These are phyloP conservation scores for Ellobius talpinus DNA, from an alignment of 2,113 vertebrate genomes.

Conservation along the genomic window DNA sequence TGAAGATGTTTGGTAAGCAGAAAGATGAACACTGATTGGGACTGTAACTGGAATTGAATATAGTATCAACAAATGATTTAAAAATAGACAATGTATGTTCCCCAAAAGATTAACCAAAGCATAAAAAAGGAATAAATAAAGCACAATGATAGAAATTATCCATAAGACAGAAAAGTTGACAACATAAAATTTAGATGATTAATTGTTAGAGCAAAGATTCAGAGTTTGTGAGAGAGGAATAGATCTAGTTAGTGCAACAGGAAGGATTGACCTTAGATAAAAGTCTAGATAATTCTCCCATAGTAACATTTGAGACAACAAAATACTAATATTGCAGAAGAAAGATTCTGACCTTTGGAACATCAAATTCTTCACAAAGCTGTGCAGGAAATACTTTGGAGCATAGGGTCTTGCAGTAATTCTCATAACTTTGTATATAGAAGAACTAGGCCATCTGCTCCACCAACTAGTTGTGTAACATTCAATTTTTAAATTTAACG, in stretches of 20 bases:
- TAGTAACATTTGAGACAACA: background rate
- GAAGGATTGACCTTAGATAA: background rate
- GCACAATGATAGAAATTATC: background rate
- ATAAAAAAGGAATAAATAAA: conserved; percentile 14
- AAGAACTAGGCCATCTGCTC: background rate
- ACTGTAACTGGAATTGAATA: background rate
- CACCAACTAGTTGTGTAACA: background rate
- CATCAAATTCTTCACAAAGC: conserved; percentile 54
- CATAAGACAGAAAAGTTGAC: background rate
- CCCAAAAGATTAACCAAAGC: background rate
- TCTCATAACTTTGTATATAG: background rate
- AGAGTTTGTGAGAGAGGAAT: background rate
- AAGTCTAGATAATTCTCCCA: background rate
- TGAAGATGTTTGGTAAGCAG: background rate
- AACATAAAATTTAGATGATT: background rate
- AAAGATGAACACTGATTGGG: background rate
- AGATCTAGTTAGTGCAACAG: background rate
- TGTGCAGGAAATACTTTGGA: conserved; percentile 41
- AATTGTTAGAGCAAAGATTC: conserved; percentile 8
- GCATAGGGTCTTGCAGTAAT: background rate
- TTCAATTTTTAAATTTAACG: background rate
- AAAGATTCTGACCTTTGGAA: conserved; percentile 58
- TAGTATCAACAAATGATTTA: background rate
- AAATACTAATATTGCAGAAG: conserved; percentile 51
- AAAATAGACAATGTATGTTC: background rate